These are phyloP conservation scores for Aurelia coerulea DNA, from an alignment of 30 jellyfish, hydroid and myxozoan genomes.

Conservation along the genomic window DNA sequence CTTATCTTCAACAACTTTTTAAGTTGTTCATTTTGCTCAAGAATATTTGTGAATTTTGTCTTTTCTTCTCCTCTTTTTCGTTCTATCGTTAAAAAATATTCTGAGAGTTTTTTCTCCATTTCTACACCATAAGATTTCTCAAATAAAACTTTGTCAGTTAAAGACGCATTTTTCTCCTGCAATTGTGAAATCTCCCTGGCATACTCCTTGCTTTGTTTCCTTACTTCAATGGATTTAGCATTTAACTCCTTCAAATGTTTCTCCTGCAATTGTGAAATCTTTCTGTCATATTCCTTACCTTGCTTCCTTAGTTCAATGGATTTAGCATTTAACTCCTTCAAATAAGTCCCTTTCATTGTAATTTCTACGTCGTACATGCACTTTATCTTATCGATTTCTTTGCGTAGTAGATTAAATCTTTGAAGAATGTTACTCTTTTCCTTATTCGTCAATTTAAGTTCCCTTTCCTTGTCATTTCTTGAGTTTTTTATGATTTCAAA, in stretches of 20 bases:
- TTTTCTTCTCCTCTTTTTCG: neutral
- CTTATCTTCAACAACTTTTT: neutral
- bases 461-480: neutral
- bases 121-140: constrained; percentile 15
- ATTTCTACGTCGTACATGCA: neutral
- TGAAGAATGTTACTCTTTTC: neutral
- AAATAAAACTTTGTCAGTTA: neutral
- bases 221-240: neutral
- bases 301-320: neutral
- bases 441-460: neutral
- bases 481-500: neutral
- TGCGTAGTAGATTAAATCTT: neutral
- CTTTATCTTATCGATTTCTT: neutral
- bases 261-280: neutral
- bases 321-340: neutral
- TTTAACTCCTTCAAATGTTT: neutral
- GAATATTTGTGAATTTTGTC: neutral
- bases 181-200: neutral
- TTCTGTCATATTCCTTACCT: neutral
- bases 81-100: neutral
- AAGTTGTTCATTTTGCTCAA: neutral
- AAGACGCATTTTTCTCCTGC: neutral
- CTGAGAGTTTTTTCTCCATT: constrained; percentile 13
- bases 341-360: neutral
- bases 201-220: neutral